Evolutionary conservation across 2,797 vertebrate species (phyloP).

Genomic region (Phrynocephalus guinanensis): DNA sequence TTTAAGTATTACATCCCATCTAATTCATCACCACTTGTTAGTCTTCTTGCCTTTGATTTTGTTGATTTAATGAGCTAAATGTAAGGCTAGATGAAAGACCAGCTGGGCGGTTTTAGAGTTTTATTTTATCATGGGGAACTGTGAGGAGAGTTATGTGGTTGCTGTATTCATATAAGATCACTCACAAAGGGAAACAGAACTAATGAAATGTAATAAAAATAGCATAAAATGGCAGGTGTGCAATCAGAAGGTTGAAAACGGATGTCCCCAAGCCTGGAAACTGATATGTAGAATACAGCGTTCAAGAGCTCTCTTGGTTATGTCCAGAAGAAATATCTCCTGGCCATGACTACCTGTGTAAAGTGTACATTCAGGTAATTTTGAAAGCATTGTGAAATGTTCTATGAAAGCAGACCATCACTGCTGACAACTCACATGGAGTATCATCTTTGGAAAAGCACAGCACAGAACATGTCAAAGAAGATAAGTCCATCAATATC

Average conservation of each 20-base stretch:
- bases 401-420: no score
- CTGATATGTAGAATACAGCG: background rate
- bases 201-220: background rate
- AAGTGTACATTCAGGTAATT: no score
- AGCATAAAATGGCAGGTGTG: background rate
- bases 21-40: background rate
- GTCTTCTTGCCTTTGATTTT: background rate
- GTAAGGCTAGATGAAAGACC: background rate
- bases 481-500: no score
- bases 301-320: background rate
- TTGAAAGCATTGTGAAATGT: no score
- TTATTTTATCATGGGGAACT: background rate
- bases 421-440: no score
- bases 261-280: background rate
- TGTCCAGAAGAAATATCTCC: background rate
- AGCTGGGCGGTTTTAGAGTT: no score
- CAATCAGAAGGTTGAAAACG: background rate
- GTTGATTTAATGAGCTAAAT: background rate
- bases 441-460: no score
- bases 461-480: no score
- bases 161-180: background rate
- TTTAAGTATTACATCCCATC: background rate
- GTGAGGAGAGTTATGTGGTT: background rate
- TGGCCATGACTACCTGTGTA: no score
- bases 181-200: background rate